These are phyloP conservation scores for Myioborus melanocephalus DNA, from an alignment of 2,797 vertebrate species.

Conservation along the genomic window DNA sequence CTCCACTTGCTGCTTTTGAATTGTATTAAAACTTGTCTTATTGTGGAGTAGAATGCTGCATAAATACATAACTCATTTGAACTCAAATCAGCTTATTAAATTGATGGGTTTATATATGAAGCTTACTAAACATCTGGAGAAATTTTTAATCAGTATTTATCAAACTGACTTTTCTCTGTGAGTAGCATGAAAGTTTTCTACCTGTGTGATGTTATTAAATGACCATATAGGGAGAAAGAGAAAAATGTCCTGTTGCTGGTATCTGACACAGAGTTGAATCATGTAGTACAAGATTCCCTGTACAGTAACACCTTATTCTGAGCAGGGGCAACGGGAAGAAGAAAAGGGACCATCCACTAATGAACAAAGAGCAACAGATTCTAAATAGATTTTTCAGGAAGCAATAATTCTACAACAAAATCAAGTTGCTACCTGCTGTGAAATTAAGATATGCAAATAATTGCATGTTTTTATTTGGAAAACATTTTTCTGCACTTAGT, in stretches of 20 bases:
- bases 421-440: background rate
- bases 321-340: background rate
- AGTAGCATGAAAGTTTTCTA: background rate
- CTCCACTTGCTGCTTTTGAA: background rate
- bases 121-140: background rate
- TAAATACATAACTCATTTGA: background rate
- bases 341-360: background rate
- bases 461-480: background rate
- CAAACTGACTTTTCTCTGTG: background rate
- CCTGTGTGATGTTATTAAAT: background rate
- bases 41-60: background rate
- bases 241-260: background rate
- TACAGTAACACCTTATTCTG: background rate
- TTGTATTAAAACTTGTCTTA: background rate
- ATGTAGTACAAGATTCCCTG: background rate
- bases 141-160: background rate
- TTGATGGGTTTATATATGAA: background rate
- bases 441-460: background rate
- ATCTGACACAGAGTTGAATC: background rate
- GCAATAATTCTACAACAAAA: background rate
- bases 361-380: background rate
- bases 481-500: background rate
- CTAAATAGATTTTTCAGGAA: background rate
- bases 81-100: background rate
- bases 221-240: background rate